Base-by-base conservation (phyloP, 1,140 invertebrate genomes). In the Drosophila pachea region DNA sequence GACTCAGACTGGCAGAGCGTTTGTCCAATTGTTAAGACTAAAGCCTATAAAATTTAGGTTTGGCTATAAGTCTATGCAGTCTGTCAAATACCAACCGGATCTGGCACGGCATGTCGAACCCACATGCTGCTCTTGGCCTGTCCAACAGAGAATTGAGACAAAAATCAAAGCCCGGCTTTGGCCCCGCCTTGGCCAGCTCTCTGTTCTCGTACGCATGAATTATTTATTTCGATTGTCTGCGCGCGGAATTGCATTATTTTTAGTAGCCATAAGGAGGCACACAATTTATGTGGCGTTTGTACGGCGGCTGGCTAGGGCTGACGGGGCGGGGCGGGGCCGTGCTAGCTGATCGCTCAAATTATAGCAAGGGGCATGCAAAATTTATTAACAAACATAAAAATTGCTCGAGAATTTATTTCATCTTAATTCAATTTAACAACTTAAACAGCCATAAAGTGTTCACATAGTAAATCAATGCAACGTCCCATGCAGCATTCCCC, bases 381-480 rank as follows among this genome's bases (percentile, higher is more conserved):
- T 87, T 87, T 88, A 87, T 87, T 84, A 87, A 87, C 84, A 81
- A 87, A 87, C 76, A 87, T 81, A 79, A 87, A 87, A 82, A 81
- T 84, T 78, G 74, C 73, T 59, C 72, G 68, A 78, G 79, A 87
- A 88, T 88, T 88, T 88, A 88, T 88, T 86, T 88, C 86, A 86
- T 88, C 86, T 88, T 88, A 88, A 88, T 88, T 88, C 86, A 88
- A 88, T 88, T 88, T 88, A 88, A 88, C 86, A 88, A 88, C 86
- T 88, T 88, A 88, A 88, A 88, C 86, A 88, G 78, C 86, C 86
- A 83, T 88, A 88, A 88, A 88, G 86, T 88, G 86, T 88, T 88
- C 86, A 88, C 86, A 88, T 88, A 73, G 86, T 88, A 88, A 88
- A 88, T 88, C 86, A 86, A 81, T 74, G 74, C 62, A 61, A 61